phyloP scores from a whole-genome alignment of 2,888 invertebrate genomes.

The Arctia plantaginis region DNA sequence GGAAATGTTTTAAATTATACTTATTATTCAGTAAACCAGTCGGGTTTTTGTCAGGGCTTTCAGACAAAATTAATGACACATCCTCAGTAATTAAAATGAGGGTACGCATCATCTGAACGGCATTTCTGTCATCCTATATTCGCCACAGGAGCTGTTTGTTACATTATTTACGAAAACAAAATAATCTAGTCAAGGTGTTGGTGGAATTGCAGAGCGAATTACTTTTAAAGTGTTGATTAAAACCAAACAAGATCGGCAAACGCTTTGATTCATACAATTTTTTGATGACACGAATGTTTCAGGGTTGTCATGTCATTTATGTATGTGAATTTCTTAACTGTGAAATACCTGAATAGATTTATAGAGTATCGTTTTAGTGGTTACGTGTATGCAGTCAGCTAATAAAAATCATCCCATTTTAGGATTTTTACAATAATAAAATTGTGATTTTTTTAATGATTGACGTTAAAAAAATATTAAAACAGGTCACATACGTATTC shows the following conservation, averaged over 20 bases:
- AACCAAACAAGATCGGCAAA: background rate
- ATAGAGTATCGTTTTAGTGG: too few relatives aligned
- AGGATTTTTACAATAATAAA: background rate
- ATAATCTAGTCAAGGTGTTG: background rate
- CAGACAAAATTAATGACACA: slow-evolving; percentile 10
- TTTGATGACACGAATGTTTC: background rate
- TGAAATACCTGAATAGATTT: background rate
- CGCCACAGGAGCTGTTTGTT: background rate
- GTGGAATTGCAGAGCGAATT: background rate
- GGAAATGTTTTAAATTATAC: slow-evolving; percentile 69
- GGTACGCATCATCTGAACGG: slow-evolving; percentile 23
- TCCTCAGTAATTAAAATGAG: slow-evolving; percentile 12
- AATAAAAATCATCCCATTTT: background rate
- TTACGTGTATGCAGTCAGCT: background rate
- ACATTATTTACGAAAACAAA: slow-evolving; percentile 1
- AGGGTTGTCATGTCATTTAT: background rate
- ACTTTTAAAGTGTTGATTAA: background rate
- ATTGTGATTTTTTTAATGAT: background rate
- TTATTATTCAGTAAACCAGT: slow-evolving; percentile 57
- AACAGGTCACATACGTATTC: background rate
- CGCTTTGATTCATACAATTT: background rate
- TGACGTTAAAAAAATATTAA: background rate
- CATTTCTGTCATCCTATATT: background rate
- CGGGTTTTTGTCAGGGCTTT: slow-evolving; percentile 34
- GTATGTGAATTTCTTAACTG: background rate